Base-by-base conservation (phyloP, 2,888 invertebrate species). In the Metallyticus violacea region DNA sequence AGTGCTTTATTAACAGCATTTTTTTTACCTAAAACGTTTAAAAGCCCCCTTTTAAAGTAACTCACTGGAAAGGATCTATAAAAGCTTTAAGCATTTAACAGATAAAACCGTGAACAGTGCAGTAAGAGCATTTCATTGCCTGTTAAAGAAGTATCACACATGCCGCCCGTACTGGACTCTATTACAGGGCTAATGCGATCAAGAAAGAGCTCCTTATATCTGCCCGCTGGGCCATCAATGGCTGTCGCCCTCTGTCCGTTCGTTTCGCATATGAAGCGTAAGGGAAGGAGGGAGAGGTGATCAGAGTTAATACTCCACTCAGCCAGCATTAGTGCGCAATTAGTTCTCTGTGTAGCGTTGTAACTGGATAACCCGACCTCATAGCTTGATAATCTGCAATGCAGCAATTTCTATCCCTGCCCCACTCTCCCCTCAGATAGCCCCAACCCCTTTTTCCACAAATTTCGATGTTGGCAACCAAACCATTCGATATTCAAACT, bases 401-500 rank as follows among this genome's bases (percentile, higher is more conserved):
- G 83, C 83, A 83, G 83, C 62, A 83, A 77, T 83, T 77, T 15
- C 40, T 40, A 40, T 3, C 40, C 7, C 9, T 7, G 9, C 6
- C 40, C 40, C 40, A 9, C 40, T 62, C 40, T 22, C 40, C 40
- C 40, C 40, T 62, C 40, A 62, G 15, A 62, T 22, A 62, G n/a
- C 83, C 26, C 77, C 83, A n/a, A 7, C 28, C 22, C 79, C 30
- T 26, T 26, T 28, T 30, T 81, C 25, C 81, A 7, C 22, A 27
- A 81, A 81, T n/a, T 81, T 30, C 81, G 40, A 28, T 15, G 81
- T 30, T 81, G 81, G 81, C 81, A 83, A 77, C 28, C 28, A 82
- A 83, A 77, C 83, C 76, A 83, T 83, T 83, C 83, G 83, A 83
- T 83, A 77, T 83, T 76, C 77, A 77, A 83, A 83, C 83, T 77